Evolutionary conservation across 2,113 vertebrate species (phyloP).

Genomic region (Ariopsis seemanni): DNA sequence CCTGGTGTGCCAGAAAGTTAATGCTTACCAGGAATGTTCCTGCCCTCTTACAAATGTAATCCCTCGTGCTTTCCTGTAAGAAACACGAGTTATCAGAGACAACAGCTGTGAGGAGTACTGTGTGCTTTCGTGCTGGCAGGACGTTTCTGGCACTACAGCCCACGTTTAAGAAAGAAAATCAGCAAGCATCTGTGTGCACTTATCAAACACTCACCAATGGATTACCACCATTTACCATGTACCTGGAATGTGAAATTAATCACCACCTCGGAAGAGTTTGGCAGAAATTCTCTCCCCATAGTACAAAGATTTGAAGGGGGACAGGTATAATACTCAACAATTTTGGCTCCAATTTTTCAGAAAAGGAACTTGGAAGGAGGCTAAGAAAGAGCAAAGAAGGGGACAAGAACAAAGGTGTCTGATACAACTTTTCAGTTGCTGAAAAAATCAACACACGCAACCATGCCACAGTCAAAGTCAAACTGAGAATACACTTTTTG

Average conservation of each 20-base stretch:
- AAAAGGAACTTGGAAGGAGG: neutral
- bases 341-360: neutral
- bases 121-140: neutral
- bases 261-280: neutral
- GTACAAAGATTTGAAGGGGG: neutral
- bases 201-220: neutral
- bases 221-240: neutral
- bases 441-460: neutral
- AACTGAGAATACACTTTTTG: neutral
- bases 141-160: neutral
- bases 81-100: constrained; percentile 28
- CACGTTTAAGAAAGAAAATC: constrained; percentile 3
- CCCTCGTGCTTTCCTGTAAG: constrained; percentile 27
- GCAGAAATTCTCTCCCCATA: neutral
- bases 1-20: constrained; percentile 4
- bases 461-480: neutral
- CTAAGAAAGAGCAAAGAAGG: neutral
- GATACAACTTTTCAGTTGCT: neutral
- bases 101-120: constrained; percentile 24
- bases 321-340: neutral
- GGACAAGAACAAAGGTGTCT: neutral
- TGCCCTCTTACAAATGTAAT: constrained; percentile 23
- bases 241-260: constrained; percentile 7
- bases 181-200: neutral
- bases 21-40: constrained; percentile 16